Evolutionary conservation across 2,888 invertebrate genomes (phyloP), one percentile per base, ranked within the genome.

Genomic region (Trissolcus japonicus): DNA sequence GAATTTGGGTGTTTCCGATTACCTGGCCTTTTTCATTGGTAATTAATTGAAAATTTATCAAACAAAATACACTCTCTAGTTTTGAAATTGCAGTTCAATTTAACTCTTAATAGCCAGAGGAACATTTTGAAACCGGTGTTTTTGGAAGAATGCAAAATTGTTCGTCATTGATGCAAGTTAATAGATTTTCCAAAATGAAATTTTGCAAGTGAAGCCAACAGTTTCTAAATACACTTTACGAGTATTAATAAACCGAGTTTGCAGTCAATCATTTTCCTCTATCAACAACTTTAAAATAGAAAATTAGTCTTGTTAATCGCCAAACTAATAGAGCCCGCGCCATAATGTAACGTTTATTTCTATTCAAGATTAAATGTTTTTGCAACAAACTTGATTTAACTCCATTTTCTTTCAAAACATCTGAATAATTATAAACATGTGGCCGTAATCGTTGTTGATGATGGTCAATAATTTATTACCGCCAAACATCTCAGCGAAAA

Each of bases 1-100:
- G 29, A 93, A 93, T 87, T 90, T 93, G 60, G 93, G 93, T 7
- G 93, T 93, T 48, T 92, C 93, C 80, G 93, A 93, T 86, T 93
- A 92, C 83, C 90, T 93, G 82, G 93, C 93, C 16, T 93, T 93
- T 85, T 92, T 93, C 81, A 93, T 93, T 74, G 92, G 92, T 92
- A 81, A 46, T 14, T 46, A 46, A 46, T 46, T 16, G 6, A 6
- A 55, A 55, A 13, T 55, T 25, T 29, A 29, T 55, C 14, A 41
- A n/a, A n/a, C n/a, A n/a, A n/a, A n/a, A 16, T 6, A 25, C 25
- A 6, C 25, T 25, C 25, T 25, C 4, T 25, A 25, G 25, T 25
- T n/a, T 25, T 25, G 35, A 35, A 35, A 35, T 35, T 35, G 9
- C 35, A 9, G 9, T 35, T 6, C 6, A 9, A 2, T 35, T 35